Evolutionary conservation across 1,140 invertebrate genomes (phyloP), one percentile per base, ranked within the genome.

Genomic region (Cydia fagiglandana): DNA sequence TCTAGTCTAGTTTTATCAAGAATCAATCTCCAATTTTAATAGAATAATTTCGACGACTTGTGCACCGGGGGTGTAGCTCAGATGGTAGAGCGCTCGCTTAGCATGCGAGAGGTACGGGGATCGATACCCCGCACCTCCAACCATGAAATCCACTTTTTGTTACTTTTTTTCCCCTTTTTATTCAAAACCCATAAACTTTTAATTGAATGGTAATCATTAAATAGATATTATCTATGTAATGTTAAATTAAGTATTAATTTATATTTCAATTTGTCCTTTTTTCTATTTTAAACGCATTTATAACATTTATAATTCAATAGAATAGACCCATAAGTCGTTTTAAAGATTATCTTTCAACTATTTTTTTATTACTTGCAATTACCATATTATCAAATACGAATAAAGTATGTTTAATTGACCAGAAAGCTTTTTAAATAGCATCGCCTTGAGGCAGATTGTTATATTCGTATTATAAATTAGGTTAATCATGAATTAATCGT

Each of bases 61-160:
- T 2, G 0, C 28, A 66, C 2, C 66, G 66, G 66, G 66, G 66
- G 66, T 70, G 66, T 70, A 70, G 66, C 66, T 70, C 66, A 70
- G 66, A 70, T 70, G 66, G 66, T 70, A 70, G 66, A 70, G 66
- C 66, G 66, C 66, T 70, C 66, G 66, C 66, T 70, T 70, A 70
- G 66, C 66, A 70, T 70, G 66, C 66, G 66, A 70, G 66, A 70
- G 38, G 66, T 70, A 70, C 66, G 66, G 66, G 66, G 66, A 70
- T 70, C 66, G 66, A 70, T 70, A 70, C 66, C 66, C 66, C 66
- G 66, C 66, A 70, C 66, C 66, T 70, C 66, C 66, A 70, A 34
- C 34, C 6, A 0, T 34, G 5, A 34, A 34, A 1, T 34, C 5
- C 34, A 4, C 30, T 30, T 28, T 64, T n/a, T n/a, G n/a, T n/a